Evolutionary conservation across 1,140 invertebrate genomes (phyloP).

Genomic region (Holotrichia oblita): DNA sequence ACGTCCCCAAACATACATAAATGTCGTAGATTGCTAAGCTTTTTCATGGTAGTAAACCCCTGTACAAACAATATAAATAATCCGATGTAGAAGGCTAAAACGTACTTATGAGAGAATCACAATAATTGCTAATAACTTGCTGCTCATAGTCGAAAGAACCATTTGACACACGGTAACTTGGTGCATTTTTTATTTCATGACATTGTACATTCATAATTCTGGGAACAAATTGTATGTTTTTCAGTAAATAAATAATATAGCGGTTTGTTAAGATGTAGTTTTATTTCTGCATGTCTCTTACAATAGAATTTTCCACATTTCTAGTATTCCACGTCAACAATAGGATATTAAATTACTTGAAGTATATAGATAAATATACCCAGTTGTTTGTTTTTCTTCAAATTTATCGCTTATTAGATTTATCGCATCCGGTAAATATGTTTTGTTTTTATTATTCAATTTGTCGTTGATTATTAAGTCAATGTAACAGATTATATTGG

Average conservation of each 20-base stretch:
- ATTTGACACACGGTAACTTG: constrained; percentile 5
- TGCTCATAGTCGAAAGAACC: not conserved
- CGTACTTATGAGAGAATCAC: constrained; percentile 10
- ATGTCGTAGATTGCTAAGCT: not conserved
- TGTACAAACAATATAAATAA: not conserved
- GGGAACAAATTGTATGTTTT: constrained; percentile 35
- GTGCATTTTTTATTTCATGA: constrained; percentile 27
- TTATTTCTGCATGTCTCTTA: too few relatives aligned
- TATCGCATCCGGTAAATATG: too few relatives aligned
- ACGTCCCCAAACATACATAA: not conserved
- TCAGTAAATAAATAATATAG: constrained; percentile 35
- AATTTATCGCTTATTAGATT: too few relatives aligned
- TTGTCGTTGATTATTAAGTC: too few relatives aligned
- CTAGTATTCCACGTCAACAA: too few relatives aligned
- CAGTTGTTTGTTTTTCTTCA: too few relatives aligned
- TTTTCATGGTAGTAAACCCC: not conserved
- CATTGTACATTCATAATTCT: constrained; percentile 31
- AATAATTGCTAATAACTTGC: not conserved
- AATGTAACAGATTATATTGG: too few relatives aligned
- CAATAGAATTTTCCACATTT: too few relatives aligned
- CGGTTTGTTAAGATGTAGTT: constrained; percentile 3
- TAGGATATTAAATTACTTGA: too few relatives aligned
- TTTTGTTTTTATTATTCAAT: too few relatives aligned
- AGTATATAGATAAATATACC: too few relatives aligned
- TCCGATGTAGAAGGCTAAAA: constrained; percentile 12